A percentile compares a stretch with the other conserved stretches of the same genome.
Conservation (phyloP, 2,113 vertebrate genomes). For the Eretmochelys imbricata region DNA sequence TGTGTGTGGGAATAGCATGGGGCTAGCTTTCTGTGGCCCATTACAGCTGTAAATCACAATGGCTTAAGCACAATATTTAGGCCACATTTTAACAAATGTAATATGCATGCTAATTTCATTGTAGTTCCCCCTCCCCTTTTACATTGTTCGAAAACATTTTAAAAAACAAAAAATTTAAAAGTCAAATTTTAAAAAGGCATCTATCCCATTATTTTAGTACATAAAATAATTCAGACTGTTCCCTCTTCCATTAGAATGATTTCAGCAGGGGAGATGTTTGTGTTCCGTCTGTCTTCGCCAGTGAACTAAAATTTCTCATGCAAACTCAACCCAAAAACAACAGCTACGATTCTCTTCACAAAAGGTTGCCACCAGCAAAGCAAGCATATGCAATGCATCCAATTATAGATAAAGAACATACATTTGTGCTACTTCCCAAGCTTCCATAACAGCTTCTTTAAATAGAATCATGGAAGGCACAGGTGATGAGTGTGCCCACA, state of each 20-base stretch:
- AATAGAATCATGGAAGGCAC: not conserved
- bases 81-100: not conserved
- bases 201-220: not conserved
- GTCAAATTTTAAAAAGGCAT: not conserved
- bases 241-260: not conserved
- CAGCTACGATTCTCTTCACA: not conserved
- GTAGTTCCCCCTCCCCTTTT: not conserved
- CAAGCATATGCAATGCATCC: not conserved
- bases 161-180: not conserved
- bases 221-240: not conserved
- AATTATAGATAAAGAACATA: not conserved
- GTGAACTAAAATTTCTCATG: not conserved
- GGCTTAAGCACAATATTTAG: fast-evolving
- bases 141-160: not conserved
- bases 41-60: not conserved
- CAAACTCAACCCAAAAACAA: not conserved
- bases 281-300: not conserved
- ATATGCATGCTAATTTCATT: not conserved
- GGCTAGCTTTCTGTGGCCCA: not conserved
- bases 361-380: not conserved
- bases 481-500: constrained; percentile 6
- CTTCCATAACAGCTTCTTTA: not conserved
- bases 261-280: not conserved
- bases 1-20: fast-evolving
- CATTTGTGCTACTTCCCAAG: not conserved